phyloP scores from a whole-genome alignment of 2,888 invertebrate species.

The Pristionchus fissidentatus region DNA sequence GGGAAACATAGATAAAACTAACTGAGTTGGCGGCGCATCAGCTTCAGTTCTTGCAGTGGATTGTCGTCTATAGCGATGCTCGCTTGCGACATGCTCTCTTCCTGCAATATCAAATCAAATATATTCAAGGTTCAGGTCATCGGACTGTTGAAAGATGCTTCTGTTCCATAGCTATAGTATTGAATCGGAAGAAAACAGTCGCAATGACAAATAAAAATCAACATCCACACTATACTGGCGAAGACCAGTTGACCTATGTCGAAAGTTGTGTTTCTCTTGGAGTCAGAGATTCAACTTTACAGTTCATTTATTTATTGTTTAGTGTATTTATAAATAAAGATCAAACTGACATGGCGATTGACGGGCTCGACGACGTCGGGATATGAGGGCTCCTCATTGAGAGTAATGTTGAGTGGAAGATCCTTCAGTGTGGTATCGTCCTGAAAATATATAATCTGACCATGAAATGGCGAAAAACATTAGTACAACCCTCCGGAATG shows the following conservation, averaged over 20 bases:
- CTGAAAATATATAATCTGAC: background rate
- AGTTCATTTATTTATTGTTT: too few species aligned
- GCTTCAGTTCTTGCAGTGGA: constrained; percentile 67
- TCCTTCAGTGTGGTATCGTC: constrained; percentile 29
- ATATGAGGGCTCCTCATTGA: constrained; percentile 30
- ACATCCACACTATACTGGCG: too few species aligned
- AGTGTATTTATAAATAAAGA: background rate
- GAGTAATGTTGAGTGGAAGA: constrained; percentile 37
- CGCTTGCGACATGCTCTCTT: constrained; percentile 51
- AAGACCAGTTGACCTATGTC: too few species aligned
- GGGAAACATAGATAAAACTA: background rate
- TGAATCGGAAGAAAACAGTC: too few species aligned
- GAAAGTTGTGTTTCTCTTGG: too few species aligned
- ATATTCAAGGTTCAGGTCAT: background rate
- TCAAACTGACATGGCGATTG: constrained; percentile 40
- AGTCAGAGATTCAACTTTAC: too few species aligned
- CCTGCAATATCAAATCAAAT: constrained; percentile 32
- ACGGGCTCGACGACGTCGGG: constrained; percentile 34
- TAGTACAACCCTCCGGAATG: background rate
- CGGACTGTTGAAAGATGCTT: background rate
- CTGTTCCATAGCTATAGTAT: too few species aligned
- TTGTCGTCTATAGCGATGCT: constrained; percentile 68
- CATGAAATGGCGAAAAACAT: background rate
- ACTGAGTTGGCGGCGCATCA: constrained; percentile 60
- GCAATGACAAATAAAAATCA: too few species aligned